Evolutionary conservation across 2,888 invertebrate species (phyloP).

Genomic region (Eueremaeus valkanovi): DNA sequence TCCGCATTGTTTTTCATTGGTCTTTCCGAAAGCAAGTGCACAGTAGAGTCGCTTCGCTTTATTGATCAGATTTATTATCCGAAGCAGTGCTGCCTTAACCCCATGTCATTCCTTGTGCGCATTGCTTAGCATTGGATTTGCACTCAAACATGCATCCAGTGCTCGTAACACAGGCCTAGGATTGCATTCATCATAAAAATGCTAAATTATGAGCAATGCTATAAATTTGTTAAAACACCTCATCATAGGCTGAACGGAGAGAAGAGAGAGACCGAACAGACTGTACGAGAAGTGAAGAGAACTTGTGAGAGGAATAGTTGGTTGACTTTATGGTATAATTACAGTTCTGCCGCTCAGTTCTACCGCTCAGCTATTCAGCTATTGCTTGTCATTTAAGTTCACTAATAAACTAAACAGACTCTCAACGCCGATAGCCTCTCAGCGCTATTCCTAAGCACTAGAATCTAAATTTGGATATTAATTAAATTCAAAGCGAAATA

Average conservation of each 20-base stretch:
- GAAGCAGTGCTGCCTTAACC: slow-evolving; percentile 12
- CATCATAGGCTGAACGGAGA: slow-evolving; percentile 2
- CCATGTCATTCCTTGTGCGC: neutral
- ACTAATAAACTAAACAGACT: too few species aligned
- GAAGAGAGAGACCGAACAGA: too few species aligned
- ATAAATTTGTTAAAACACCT: slow-evolving; percentile 35
- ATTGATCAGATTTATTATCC: slow-evolving; percentile 11
- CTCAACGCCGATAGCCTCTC: too few species aligned
- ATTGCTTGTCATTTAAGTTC: neutral
- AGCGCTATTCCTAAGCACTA: neutral
- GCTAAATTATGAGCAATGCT: slow-evolving; percentile 1
- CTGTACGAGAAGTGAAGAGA: too few species aligned
- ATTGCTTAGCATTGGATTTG: neutral
- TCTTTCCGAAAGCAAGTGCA: slow-evolving; percentile 15
- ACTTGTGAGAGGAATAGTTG: neutral
- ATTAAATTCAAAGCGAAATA: neutral
- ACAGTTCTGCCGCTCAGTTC: neutral
- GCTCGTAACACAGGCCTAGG: neutral
- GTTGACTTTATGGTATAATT: slow-evolving; percentile 2
- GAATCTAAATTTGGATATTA: neutral
- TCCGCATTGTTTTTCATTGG: slow-evolving; percentile 14
- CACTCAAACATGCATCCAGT: neutral
- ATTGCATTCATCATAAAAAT: slow-evolving; percentile 5
- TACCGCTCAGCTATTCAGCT: neutral
- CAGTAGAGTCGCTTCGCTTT: slow-evolving; percentile 7